Base-by-base conservation (phyloP, 2,797 vertebrate species). In the Epinephelus awoara region DNA sequence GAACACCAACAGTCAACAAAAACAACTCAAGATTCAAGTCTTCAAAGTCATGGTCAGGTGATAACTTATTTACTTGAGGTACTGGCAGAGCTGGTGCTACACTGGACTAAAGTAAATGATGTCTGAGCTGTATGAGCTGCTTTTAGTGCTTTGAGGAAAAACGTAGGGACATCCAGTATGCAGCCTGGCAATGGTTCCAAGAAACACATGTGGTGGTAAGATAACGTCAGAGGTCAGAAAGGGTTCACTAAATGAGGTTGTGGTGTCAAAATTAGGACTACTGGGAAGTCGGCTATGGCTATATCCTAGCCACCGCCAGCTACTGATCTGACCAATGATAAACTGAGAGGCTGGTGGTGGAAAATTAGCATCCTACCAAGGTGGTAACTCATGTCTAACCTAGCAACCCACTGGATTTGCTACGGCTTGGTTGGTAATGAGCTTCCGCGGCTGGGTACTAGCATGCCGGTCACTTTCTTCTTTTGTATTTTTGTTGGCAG, bases 11-110 rank as follows among this genome's bases (percentile, higher is more conserved):
- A 25, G 56, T 58, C 25, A 70, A 69, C 58, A 52, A 44, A 68
- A 72, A 40, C 54, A 49, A 66, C 2, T 72, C 44, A 18, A 29
- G 2, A 77, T 68, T 56, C n/a, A 34, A 59, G 58, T 64, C 49
- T 13, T 57, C 25, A 40, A n/a, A 77, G 49, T 70, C 42, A 27
- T 7, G 47, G n/a, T 51, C 46, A 55, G 57, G 23, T 34, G 40
- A 55, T 54, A 4, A 83, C 4, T 23, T 6, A 73, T 64, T 68
- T 50, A 40, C 21, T 49, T 65, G 5, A 44, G 15, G 7, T n/a
- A 23, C 8, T 27, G 21, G 49, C 40, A 55, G 47, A 79, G 55
- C 38, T 3, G n/a, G 6, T 19, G 21, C 23, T 56, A 34, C 13
- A 1, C 17, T 46, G n/a, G 64, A 55, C 27, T 40, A 19, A 44